A percentile compares a stretch with the other conserved stretches of the same genome.
phyloP scores from a whole-genome alignment of 2,797 vertebrate species.

The Centroberyx gerrardi region DNA sequence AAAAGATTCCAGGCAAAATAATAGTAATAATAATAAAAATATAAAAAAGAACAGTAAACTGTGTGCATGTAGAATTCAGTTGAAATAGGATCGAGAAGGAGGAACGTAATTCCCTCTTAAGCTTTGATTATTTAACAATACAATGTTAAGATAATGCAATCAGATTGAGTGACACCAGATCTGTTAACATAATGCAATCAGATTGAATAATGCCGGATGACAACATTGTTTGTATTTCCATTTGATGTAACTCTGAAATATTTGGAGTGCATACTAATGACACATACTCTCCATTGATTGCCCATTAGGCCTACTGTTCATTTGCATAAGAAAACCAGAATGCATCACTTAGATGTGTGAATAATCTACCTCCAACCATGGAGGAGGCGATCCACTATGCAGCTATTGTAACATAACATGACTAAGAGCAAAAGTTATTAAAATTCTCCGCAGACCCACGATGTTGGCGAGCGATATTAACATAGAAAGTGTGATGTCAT shows the following conservation, averaged over 20 bases:
- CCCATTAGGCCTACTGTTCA: slow-evolving; percentile 59
- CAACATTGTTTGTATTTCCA: slow-evolving; percentile 37
- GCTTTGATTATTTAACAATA: slow-evolving; percentile 33
- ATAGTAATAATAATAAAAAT: not conserved
- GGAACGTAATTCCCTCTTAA: not conserved
- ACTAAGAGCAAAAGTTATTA: slow-evolving; percentile 36
- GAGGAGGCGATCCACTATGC: slow-evolving; percentile 22
- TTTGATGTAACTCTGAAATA: slow-evolving; percentile 53
- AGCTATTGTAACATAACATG: slow-evolving; percentile 29
- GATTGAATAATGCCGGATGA: slow-evolving; percentile 48
- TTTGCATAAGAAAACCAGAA: slow-evolving; percentile 54
- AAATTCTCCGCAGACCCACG: slow-evolving; percentile 14
- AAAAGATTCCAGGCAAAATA: too few species aligned
- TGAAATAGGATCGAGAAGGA: not conserved
- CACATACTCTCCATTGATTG: slow-evolving; percentile 57
- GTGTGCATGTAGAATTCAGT: not conserved
- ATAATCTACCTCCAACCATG: slow-evolving; percentile 41
- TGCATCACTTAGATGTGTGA: slow-evolving; percentile 49
- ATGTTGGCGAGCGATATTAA: slow-evolving; percentile 38
- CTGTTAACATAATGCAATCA: slow-evolving; percentile 55
- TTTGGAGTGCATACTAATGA: slow-evolving; percentile 57
- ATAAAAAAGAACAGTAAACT: not conserved
- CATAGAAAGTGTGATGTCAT: slow-evolving; percentile 44
- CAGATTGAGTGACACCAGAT: slow-evolving; percentile 33
- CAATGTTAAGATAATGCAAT: slow-evolving; percentile 50